phyloP scores from a whole-genome alignment of 1,140 invertebrate genomes.

The Drosophila leontia region DNA sequence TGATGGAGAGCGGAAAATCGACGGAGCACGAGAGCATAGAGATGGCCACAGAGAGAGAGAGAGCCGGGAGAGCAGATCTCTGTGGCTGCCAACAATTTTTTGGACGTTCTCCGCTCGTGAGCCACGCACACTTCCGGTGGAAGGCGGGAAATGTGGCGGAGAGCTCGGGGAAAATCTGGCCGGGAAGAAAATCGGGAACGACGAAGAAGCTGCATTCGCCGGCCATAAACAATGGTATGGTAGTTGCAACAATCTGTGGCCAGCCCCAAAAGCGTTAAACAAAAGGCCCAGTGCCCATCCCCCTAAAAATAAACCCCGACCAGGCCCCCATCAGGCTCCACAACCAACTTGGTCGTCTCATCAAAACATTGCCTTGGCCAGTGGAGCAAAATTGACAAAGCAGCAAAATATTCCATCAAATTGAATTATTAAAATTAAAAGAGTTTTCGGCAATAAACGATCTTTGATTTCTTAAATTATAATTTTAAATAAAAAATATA shows the following conservation, averaged over 20 bases:
- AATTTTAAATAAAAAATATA: not conserved
- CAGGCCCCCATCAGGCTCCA: not conserved
- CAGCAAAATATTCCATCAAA: not conserved
- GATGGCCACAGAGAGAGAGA: slow-evolving; percentile 4
- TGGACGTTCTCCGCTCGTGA: slow-evolving; percentile 43
- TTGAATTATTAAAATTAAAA: not conserved
- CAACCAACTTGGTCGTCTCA: slow-evolving; percentile 4
- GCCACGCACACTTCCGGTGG: slow-evolving; percentile 72
- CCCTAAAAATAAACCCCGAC: not conserved
- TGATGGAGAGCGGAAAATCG: slow-evolving; percentile 4
- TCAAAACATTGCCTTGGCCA: slow-evolving; percentile 22
- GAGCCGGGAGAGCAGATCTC: slow-evolving; percentile 36
- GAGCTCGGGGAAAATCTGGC: not conserved
- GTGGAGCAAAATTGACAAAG: slow-evolving; percentile 5
- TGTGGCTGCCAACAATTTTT: slow-evolving; percentile 20
- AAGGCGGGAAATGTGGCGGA: slow-evolving; percentile 4
- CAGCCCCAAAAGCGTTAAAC: slow-evolving; percentile 47
- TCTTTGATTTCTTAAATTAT: not conserved
- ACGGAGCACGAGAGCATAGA: not conserved
- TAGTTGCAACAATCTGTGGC: slow-evolving; percentile 75
- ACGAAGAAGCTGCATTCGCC: slow-evolving; percentile 39
- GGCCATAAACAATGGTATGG: slow-evolving; percentile 71
- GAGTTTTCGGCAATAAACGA: not conserved
- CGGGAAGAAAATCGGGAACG: slow-evolving; percentile 1
- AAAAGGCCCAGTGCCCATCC: slow-evolving; percentile 26